Evolutionary conservation across 1,140 invertebrate species (phyloP).

Genomic region (Calosoma granatense): DNA sequence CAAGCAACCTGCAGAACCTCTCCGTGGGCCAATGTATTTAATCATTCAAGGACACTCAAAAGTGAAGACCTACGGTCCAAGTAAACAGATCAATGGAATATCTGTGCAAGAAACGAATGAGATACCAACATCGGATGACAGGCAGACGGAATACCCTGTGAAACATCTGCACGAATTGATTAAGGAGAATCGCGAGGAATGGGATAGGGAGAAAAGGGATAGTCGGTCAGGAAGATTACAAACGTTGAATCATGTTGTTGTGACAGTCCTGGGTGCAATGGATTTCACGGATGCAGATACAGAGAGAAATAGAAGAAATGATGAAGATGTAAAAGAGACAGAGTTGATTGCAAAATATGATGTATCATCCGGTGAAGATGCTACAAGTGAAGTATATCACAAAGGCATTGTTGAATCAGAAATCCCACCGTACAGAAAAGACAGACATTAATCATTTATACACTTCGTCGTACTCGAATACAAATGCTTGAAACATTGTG

Average conservation of each 20-base stretch:
- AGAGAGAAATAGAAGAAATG: conserved; percentile 17
- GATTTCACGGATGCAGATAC: conserved; percentile 19
- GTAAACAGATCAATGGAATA: conserved; percentile 38
- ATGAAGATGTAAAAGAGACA: conserved; percentile 42
- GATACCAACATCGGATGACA: conserved; percentile 31
- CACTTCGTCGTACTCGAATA: background rate
- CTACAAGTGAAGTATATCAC: conserved; percentile 41
- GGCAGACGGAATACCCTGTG: conserved; percentile 24
- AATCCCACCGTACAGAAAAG: background rate
- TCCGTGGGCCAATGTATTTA: conserved; percentile 57
- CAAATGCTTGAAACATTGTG: background rate
- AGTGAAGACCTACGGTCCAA: conserved; percentile 67
- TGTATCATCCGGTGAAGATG: conserved; percentile 38
- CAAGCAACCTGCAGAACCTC: conserved; percentile 50
- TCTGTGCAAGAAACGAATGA: conserved; percentile 41
- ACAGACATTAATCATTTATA: background rate
- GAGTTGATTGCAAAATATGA: conserved; percentile 43
- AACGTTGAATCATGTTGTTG: conserved; percentile 28
- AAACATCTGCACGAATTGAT: conserved; percentile 42
- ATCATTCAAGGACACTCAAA: conserved; percentile 76
- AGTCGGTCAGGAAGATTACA: conserved; percentile 26
- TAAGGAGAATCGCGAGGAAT: conserved; percentile 30
- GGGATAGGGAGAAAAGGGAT: conserved; percentile 23
- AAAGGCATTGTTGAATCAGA: conserved; percentile 43
- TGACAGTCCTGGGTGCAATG: conserved; percentile 29